These are phyloP conservation scores for Entomyzon cyanotis DNA, from an alignment of 2,113 vertebrate species.

Conservation along the genomic window DNA sequence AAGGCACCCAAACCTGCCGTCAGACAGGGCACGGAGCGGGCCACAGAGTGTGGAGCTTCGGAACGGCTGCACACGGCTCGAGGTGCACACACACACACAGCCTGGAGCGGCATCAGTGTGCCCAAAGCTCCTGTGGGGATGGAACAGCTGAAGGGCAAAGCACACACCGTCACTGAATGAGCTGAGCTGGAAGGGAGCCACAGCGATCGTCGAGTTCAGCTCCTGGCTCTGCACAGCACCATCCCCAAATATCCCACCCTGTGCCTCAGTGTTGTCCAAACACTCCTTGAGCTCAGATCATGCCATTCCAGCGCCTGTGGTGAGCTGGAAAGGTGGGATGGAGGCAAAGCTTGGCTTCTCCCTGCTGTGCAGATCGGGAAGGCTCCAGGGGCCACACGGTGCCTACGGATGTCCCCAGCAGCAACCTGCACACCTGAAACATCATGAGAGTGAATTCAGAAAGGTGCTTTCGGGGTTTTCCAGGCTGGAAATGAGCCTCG, in stretches of 20 bases:
- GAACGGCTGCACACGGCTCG: fast-evolving
- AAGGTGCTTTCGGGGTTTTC: neutral
- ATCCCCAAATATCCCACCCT: neutral
- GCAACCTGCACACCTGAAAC: fast-evolving
- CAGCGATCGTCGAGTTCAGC: neutral
- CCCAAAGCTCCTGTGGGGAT: neutral
- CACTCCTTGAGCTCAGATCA: neutral
- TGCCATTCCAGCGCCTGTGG: fast-evolving
- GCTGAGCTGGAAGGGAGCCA: neutral
- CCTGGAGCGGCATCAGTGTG: fast-evolving
- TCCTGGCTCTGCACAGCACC: too few relatives aligned
- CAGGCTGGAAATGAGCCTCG: neutral
- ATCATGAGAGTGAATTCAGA: fast-evolving
- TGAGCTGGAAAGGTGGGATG: neutral
- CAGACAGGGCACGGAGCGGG: too few relatives aligned
- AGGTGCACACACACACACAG: too few relatives aligned
- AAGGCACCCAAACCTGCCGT: fast-evolving
- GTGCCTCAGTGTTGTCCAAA: neutral
- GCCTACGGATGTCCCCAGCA: neutral
- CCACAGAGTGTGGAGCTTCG: too few relatives aligned
- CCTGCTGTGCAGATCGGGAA: fast-evolving
- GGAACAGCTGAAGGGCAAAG: fast-evolving
- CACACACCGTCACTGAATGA: neutral
- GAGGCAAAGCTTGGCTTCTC: neutral
- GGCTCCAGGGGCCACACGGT: neutral